Base-by-base conservation (phyloP, 2,888 invertebrate genomes). In the Drosophila glabriapex region DNA sequence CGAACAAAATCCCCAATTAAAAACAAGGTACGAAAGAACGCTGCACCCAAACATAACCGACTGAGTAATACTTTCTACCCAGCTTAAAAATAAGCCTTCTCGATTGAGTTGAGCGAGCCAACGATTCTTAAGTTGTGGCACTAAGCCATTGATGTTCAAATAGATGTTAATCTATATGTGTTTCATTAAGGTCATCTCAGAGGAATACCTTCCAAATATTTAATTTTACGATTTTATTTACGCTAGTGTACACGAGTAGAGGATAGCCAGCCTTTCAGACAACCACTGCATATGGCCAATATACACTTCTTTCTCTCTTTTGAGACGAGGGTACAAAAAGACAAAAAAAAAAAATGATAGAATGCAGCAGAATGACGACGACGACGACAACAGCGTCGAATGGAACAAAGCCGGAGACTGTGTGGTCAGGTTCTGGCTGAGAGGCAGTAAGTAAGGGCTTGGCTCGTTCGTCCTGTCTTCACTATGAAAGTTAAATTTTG, bases 401-500 rank as follows among this genome's bases (percentile, higher is more conserved):
- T n/a, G 55, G 43, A 55, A 49, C 53, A 55, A 56, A 41, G 35
- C 49, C 25, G 28, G 22, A 19, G 28, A 25, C 61, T 28, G 39
- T 55, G 28, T 55, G 56, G 56, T 53, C 56, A 49, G 53, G 31
- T 56, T 49, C 63, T 39, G 35, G 49, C 28, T 33, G 53, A 12
- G 52, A 43, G 60, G 35, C 19, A 31, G 35, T 46, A 46, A 25
- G 52, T n/a, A 29, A 35, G 33, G 35, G 43, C 33, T 41, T 54
- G 50, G 46, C 35, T 60, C 41, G 28, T 19, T n/a, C 63, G 49
- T 25, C 49, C 49, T 50, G 52, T 64, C 56, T 55, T 46, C 75
- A 58, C 73, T 80, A 68, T 80, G 76, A 76, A 83, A 83, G 84
- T 90, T 89, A 89, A 91, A 88, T 91, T 84, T 80, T 89, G 91